These are phyloP conservation scores for Columba guinea DNA, from an alignment of 2,797 vertebrate genomes.

Conservation along the genomic window DNA sequence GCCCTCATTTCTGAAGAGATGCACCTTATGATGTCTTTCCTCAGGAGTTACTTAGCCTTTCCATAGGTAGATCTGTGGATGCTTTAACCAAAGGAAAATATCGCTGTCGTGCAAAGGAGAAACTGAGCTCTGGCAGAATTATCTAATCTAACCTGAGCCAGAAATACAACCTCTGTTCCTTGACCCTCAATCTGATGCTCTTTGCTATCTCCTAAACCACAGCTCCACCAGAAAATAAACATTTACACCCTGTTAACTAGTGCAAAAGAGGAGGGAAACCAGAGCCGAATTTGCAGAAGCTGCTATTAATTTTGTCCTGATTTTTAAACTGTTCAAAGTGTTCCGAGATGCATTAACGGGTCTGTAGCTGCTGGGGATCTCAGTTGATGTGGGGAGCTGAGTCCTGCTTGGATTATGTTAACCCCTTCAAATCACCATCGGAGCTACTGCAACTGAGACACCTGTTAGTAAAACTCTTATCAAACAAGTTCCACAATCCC, in stretches of 20 bases:
- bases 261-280: background rate
- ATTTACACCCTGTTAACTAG: background rate
- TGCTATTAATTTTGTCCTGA: slow-evolving; percentile 7
- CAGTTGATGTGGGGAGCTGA: background rate
- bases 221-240: background rate
- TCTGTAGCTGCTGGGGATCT: background rate
- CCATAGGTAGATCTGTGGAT: background rate
- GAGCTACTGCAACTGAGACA: background rate
- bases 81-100: background rate
- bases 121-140: background rate
- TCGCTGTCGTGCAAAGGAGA: background rate
- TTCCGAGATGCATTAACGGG: background rate
- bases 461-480: background rate
- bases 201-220: background rate
- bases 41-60: background rate
- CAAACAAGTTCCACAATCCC: background rate
- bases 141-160: background rate
- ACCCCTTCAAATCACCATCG: background rate
- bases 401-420: background rate
- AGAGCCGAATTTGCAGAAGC: background rate
- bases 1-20: background rate
- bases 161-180: background rate
- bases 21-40: background rate
- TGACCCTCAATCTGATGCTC: background rate
- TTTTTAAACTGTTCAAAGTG: background rate